These are phyloP conservation scores for Podarcis raffonei DNA, from an alignment of 2,113 vertebrate species.

Conservation along the genomic window DNA sequence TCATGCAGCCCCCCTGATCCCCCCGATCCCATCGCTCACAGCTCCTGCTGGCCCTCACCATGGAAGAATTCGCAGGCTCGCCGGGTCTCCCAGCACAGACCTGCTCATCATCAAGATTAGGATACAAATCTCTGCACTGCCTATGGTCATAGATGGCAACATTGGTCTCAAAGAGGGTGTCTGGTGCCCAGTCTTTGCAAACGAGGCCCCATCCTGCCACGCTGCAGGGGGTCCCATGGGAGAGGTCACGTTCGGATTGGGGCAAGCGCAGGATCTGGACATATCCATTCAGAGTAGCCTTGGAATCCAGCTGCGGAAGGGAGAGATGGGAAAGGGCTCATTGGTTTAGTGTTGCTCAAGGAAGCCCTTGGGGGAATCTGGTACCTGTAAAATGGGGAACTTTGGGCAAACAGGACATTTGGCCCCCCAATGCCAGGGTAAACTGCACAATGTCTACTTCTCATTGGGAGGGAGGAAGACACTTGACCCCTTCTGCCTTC, in stretches of 20 bases:
- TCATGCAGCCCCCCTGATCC: too few species aligned
- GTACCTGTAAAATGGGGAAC: too few species aligned
- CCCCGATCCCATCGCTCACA: not conserved
- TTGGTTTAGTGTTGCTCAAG: not conserved
- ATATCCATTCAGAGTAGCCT: slow-evolving; percentile 31
- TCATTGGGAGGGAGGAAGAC: not conserved
- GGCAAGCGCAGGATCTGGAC: slow-evolving; percentile 48
- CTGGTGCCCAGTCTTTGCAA: rapidly evolving
- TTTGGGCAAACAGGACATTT: too few species aligned
- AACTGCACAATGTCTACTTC: too few species aligned
- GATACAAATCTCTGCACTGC: slow-evolving; percentile 33
- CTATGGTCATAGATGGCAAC: slow-evolving; percentile 60
- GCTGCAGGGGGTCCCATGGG: slow-evolving; percentile 27
- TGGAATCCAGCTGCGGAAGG: slow-evolving; percentile 39
- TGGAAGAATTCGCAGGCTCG: slow-evolving; percentile 54
- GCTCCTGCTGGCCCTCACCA: slow-evolving; percentile 16
- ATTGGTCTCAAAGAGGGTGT: rapidly evolving
- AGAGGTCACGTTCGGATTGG: not conserved
- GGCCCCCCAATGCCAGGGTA: too few species aligned
- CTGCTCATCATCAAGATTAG: not conserved
- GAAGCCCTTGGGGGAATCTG: too few species aligned
- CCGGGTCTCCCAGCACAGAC: slow-evolving; percentile 60
- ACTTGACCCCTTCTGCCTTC: too few species aligned
- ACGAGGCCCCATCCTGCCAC: slow-evolving; percentile 45
- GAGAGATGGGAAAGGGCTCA: not conserved